Base-by-base conservation (phyloP, 2,888 invertebrate genomes). In the Drosophila differens region DNA sequence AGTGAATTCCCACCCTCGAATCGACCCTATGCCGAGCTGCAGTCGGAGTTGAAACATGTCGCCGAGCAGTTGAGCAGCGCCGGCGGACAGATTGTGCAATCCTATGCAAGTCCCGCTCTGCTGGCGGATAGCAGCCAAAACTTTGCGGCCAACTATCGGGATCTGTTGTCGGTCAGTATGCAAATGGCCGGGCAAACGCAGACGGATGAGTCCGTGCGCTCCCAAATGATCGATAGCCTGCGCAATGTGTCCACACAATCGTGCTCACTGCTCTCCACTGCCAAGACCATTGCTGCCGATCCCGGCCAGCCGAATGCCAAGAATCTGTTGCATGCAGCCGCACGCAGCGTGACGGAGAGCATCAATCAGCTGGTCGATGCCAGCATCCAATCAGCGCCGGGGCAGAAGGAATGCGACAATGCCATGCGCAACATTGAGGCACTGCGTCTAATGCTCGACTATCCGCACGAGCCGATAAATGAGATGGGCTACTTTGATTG, bases 381-480 rank as follows among this genome's bases (percentile, higher is more conserved):
- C 55, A 93, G 93, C 74, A 98, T 98, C 1, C 96, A 96, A 41
- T 97, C 98, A 0, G 97, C 98, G 0, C 99, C 99, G 0, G 98
- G 99, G 0, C 98, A 99, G 94, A 98, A 97, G 93, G 99, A 99
- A 92, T 99, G 99, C 94, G 98, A 98, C 92, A 98, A 97, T 82
- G 99, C 99, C 1, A 96, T 99, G 63, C 95, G 99, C 77, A 97
- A 97, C 92, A 98, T 99, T 70, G 97, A 97, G 93, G 96, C 97
- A 67, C 95, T 97, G 93, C 95, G 96, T 28, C 96, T 97, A 2
- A 94, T 98, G 74, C 94, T 99, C 58, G 96, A 97, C 82, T 96
- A 97, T 91, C 98, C 98, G 25, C 95, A 95, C 58, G 97, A 99
- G 92, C 98, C 99, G 0, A 95, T 99, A 83, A 97, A 95, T 85